A percentile compares a stretch with the other conserved stretches of the same genome.
Evolutionary conservation across 1,140 invertebrate species (phyloP).

Genomic region (Belonocnema kinseyi): DNA sequence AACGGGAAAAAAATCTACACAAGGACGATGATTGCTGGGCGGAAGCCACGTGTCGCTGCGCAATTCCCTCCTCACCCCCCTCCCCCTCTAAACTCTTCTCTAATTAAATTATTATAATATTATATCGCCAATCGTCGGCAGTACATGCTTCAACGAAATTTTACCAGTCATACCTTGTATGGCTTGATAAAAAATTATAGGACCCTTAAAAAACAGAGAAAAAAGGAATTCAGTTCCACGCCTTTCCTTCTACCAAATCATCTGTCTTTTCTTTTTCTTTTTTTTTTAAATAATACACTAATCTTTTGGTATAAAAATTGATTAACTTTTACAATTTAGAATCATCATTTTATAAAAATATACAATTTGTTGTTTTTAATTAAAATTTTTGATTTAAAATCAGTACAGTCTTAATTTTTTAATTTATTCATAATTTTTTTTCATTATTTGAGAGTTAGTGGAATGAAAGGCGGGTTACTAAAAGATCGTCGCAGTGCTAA

Average conservation of each 20-base stretch:
- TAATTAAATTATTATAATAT: constrained; percentile 32
- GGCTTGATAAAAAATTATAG: constrained; percentile 27
- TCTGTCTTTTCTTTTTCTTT: background rate
- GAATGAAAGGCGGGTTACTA: constrained; percentile 16
- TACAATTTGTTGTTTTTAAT: background rate
- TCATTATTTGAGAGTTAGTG: background rate
- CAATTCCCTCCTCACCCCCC: constrained; percentile 9
- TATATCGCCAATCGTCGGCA: constrained; percentile 30
- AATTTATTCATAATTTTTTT: background rate
- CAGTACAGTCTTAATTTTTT: background rate
- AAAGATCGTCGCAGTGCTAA: constrained; percentile 20
- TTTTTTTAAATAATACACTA: no score
- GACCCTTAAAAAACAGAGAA: constrained; percentile 21
- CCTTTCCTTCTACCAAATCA: constrained; percentile 10
- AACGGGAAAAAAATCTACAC: constrained; percentile 7
- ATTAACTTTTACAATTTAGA: background rate
- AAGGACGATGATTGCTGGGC: constrained; percentile 32
- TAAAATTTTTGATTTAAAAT: background rate
- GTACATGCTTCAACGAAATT: constrained; percentile 17
- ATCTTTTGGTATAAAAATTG: background rate
- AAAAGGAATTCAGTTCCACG: constrained; percentile 21
- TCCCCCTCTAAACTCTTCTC: background rate
- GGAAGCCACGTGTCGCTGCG: constrained; percentile 30
- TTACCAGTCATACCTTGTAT: constrained; percentile 29
- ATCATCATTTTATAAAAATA: background rate